A percentile compares a stretch with the other conserved stretches of the same genome.
phyloP scores from a whole-genome alignment of 2,113 vertebrate species.

The Burhinus bistriatus region DNA sequence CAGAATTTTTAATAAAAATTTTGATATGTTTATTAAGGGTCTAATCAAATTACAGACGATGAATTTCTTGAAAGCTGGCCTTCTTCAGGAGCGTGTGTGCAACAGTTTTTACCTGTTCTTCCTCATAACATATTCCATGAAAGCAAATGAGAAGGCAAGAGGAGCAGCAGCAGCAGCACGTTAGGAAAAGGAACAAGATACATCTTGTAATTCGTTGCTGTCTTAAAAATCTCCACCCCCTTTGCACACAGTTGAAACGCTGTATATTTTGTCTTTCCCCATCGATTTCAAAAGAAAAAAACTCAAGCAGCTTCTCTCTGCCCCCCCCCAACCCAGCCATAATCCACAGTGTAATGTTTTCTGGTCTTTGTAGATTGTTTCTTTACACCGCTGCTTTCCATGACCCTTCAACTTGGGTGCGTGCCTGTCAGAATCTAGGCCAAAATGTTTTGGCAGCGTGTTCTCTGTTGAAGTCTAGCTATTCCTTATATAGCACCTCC shows the following conservation, averaged over 20 bases:
- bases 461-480: slow-evolving; percentile 56
- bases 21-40: not conserved
- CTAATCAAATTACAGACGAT: not conserved
- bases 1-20: not conserved
- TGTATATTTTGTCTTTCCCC: not conserved
- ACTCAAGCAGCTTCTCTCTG: not conserved
- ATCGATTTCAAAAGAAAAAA: not conserved
- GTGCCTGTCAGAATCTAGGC: slow-evolving; percentile 62
- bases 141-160: not conserved
- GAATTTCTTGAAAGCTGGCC: not conserved
- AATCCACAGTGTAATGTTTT: slow-evolving; percentile 8
- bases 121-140: not conserved
- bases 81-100: not conserved
- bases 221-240: not conserved
- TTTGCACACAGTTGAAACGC: not conserved
- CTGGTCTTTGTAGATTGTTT: slow-evolving; percentile 31
- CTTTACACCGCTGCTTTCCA: slow-evolving; percentile 47
- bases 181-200: not conserved
- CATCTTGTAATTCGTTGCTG: slow-evolving; percentile 2
- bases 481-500: slow-evolving; percentile 62
- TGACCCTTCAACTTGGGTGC: slow-evolving; percentile 64
- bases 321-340: not conserved
- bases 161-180: not conserved
- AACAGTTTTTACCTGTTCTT: not conserved
- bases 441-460: slow-evolving; percentile 58